Percentiles rank a stretch among this genome's conserved stretches.
Conservation (phyloP, 2,888 invertebrate genomes). For the Notodonta ziczac region DNA sequence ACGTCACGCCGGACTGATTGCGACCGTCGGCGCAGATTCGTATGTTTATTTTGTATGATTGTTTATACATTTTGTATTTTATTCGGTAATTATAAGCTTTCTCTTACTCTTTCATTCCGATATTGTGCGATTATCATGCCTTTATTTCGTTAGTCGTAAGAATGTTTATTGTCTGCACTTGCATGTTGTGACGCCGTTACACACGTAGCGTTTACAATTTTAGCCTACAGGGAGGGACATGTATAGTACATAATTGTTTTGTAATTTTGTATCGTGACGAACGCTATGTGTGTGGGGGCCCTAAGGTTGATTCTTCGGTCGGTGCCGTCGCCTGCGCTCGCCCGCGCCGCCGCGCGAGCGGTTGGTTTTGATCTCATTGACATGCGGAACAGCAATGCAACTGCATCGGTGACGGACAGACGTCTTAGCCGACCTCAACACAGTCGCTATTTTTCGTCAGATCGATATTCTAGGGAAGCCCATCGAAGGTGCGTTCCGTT, state of each 20-base stretch:
- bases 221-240: constrained; percentile 34
- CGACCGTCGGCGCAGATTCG: constrained; percentile 42
- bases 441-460: constrained; percentile 18
- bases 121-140: constrained; percentile 36
- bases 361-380: constrained; percentile 34
- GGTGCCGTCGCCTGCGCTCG: constrained; percentile 15
- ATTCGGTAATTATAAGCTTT: constrained; percentile 54
- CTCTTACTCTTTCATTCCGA: constrained; percentile 75
- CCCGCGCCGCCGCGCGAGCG: constrained; percentile 12
- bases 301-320: constrained; percentile 21
- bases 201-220: constrained; percentile 28
- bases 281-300: constrained; percentile 37
- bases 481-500: background rate
- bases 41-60: constrained; percentile 56
- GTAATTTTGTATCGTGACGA: constrained; percentile 28
- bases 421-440: constrained; percentile 11
- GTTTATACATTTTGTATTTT: constrained; percentile 43
- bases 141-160: constrained; percentile 40
- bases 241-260: constrained; percentile 31
- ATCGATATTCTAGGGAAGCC: background rate
- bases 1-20: constrained; percentile 35
- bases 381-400: background rate
- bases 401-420: background rate
- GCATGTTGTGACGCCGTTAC: constrained; percentile 21
- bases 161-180: constrained; percentile 21